These are phyloP conservation scores for Zaprionus lineosus DNA, from an alignment of 2,888 invertebrate species.

Conservation along the genomic window DNA sequence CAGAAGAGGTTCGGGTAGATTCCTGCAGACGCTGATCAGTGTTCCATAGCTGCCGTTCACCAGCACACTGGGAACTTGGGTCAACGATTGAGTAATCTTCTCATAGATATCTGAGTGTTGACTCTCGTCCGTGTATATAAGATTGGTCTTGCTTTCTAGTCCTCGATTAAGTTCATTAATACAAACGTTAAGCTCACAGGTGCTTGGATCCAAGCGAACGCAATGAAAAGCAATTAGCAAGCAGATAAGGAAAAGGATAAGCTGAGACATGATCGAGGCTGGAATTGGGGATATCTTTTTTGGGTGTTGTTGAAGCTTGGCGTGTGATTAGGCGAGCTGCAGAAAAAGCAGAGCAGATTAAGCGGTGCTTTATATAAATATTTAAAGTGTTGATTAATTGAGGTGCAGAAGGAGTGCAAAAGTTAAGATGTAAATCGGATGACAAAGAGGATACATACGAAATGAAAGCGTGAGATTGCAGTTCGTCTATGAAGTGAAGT, in stretches of 20 bases:
- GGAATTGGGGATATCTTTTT: background rate
- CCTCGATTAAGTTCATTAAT: constrained; percentile 29
- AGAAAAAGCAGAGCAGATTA: constrained; percentile 10
- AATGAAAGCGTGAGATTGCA: too few species aligned
- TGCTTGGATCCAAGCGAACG: background rate
- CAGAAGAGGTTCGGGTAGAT: constrained; percentile 27
- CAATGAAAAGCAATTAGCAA: background rate
- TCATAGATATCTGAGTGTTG: constrained; percentile 7
- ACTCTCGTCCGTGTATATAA: constrained; percentile 21
- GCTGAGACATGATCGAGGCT: constrained; percentile 24
- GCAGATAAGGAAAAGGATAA: constrained; percentile 3
- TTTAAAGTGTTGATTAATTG: too few species aligned
- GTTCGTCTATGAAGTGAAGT: too few species aligned
- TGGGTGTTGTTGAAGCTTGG: constrained; percentile 1
- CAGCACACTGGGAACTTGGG: constrained; percentile 37
- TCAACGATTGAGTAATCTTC: constrained; percentile 6
- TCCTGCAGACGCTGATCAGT: background rate
- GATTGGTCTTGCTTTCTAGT: constrained; percentile 30
- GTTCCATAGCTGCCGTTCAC: background rate
- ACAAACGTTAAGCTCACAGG: constrained; percentile 10
- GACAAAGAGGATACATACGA: too few species aligned
- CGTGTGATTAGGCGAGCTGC: constrained; percentile 7
- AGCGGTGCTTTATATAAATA: background rate
- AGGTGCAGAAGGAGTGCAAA: too few species aligned
- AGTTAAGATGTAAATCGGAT: too few species aligned